Evolutionary conservation across 2,113 vertebrate genomes (phyloP).

Genomic region (Aspidoscelis tigris): DNA sequence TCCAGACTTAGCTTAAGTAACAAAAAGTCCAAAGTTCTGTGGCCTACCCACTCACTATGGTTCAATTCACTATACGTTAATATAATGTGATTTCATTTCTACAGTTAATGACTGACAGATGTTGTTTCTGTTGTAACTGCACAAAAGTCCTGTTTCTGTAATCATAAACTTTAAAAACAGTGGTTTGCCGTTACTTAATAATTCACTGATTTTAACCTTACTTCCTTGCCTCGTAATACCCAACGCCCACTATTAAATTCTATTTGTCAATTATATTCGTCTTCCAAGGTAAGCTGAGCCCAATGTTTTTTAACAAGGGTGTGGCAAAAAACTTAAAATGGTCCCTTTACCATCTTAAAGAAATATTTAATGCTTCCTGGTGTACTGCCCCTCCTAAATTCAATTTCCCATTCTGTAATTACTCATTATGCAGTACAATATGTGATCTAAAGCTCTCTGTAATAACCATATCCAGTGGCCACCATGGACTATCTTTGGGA

Average conservation of each 20-base stretch:
- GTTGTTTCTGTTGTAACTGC: conserved; percentile 24
- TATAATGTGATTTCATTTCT: neutral
- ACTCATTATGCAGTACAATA: conserved; percentile 23
- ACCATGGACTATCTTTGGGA: neutral
- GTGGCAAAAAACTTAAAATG: neutral
- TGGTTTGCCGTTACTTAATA: conserved; percentile 29
- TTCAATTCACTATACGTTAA: neutral
- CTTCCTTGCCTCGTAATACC: conserved; percentile 19
- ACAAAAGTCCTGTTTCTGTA: conserved; percentile 11
- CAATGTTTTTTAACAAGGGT: conserved; percentile 27
- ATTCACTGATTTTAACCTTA: conserved; percentile 34
- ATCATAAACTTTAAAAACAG: conserved; percentile 31
- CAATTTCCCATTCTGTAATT: neutral
- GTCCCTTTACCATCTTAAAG: neutral
- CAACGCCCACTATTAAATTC: conserved; percentile 15
- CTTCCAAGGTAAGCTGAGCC: neutral
- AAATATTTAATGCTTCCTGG: conserved; percentile 4
- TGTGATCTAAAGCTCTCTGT: conserved; percentile 13
- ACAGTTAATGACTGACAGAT: conserved; percentile 32
- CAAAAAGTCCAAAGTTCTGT: neutral
- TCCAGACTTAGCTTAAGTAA: accelerated
- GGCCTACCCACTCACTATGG: neutral
- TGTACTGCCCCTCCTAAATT: neutral
- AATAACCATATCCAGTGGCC: conserved; percentile 19
- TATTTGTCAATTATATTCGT: conserved; percentile 15